Base-by-base conservation (phyloP, 2,888 invertebrate species). In the Falcaria lacertinaria region DNA sequence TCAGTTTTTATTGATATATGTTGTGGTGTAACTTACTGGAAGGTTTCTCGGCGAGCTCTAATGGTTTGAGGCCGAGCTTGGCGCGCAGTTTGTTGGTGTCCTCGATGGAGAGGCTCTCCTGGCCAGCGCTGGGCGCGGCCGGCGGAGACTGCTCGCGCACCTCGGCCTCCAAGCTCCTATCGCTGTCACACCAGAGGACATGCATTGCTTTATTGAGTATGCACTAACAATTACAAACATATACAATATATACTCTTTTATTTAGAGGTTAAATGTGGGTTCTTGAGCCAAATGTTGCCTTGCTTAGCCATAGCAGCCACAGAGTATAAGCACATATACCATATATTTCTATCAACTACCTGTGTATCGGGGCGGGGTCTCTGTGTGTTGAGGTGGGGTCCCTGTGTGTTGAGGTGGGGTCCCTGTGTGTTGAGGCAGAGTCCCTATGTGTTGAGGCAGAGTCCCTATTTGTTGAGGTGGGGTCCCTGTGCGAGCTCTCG, bases 1-100 rank as follows among this genome's bases (percentile, higher is more conserved):
- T n/a, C n/a, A n/a, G n/a, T n/a, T n/a, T n/a, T n/a, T n/a, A n/a
- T n/a, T n/a, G n/a, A n/a, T n/a, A n/a, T n/a, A n/a, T n/a, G n/a
- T 33, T 8, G 16, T 35, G 7, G 22, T 16, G 15, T n/a, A 4
- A 53, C 63, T 49, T 42, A 86, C 88, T 86, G 16, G 78, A 75
- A 1, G 73, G 72, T 54, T 82, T 68, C 62, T 82, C 85, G 11
- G 90, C 89, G 0, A 94, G 84, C 63, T 97, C 95, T 2, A 99
- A 86, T 0, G 98, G 99, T 71, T 97, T 98, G 28, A 99, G 88
- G 0, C 99, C 99, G 16, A 99, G 91, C 75, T 98, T 97, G 1
- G 96, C 96, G 64, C 99, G 91, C 8, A 99, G 84, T 56, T 94
- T 95, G 81, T 98, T 98, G 4, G 96, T 96, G 62, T 96, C 96